Evolutionary conservation across 2,888 invertebrate species (phyloP).

Genomic region (Pterostichus niger): DNA sequence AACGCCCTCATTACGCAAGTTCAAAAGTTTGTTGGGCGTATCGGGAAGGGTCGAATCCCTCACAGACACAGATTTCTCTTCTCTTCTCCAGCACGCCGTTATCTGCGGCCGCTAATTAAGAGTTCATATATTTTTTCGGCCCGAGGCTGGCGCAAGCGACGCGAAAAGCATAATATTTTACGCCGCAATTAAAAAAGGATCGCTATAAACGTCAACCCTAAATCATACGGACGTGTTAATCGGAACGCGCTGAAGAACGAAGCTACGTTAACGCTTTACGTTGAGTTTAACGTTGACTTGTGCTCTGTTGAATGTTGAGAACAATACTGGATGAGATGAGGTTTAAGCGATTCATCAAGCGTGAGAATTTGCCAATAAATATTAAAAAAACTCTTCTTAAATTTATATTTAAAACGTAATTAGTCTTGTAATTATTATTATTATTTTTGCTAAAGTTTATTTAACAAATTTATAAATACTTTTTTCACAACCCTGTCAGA

Average conservation of each 20-base stretch:
- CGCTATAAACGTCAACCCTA: conserved; percentile 72
- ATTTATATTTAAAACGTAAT: too few species aligned
- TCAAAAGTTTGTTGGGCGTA: not conserved
- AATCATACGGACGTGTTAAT: conserved; percentile 71
- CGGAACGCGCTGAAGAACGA: conserved; percentile 52
- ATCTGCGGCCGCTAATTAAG: conserved; percentile 72
- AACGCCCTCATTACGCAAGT: not conserved
- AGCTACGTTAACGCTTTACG: conserved; percentile 1
- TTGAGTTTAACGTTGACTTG: too few species aligned
- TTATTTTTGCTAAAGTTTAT: too few species aligned
- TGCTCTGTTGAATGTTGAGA: too few species aligned
- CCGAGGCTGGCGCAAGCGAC: conserved; percentile 62
- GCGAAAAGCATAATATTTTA: conserved; percentile 72
- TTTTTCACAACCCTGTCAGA: too few species aligned
- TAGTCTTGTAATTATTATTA: too few species aligned
- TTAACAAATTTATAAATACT: too few species aligned
- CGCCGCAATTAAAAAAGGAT: conserved; percentile 73
- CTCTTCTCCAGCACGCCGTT: conserved; percentile 34
- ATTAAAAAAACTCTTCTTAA: too few species aligned
- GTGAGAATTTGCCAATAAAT: too few species aligned
- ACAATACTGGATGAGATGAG: too few species aligned
- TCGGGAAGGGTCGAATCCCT: conserved; percentile 11
- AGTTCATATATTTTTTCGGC: conserved; percentile 73
- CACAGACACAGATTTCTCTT: conserved; percentile 33
- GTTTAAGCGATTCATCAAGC: too few species aligned